Evolutionary conservation across 2,888 invertebrate species (phyloP).

Genomic region (Troides helena): DNA sequence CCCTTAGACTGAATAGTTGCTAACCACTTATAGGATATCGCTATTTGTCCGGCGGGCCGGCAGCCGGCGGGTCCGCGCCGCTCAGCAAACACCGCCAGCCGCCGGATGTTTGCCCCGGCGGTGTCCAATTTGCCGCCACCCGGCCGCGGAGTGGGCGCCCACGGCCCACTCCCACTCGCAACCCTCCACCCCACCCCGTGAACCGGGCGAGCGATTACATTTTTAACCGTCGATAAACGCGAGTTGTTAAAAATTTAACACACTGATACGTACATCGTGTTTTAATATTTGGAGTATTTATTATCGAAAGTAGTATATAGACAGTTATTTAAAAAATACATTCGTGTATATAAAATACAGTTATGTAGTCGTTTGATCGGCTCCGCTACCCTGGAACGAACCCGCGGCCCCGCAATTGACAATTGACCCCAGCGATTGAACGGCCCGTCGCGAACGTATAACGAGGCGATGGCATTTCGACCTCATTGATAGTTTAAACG

Average conservation of each 20-base stretch:
- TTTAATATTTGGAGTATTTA: too few species aligned
- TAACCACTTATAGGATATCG: too few species aligned
- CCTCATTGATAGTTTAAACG: not conserved
- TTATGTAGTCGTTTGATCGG: not conserved
- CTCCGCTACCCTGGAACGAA: constrained; percentile 6
- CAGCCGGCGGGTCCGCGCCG: constrained; percentile 2
- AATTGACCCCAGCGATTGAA: constrained; percentile 37
- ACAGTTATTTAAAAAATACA: too few species aligned
- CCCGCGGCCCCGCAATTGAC: constrained; percentile 38
- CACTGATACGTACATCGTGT: too few species aligned
- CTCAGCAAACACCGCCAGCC: constrained; percentile 20
- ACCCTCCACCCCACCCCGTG: not conserved
- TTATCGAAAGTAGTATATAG: too few species aligned
- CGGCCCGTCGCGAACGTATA: constrained; percentile 39
- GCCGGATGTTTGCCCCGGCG: constrained; percentile 28
- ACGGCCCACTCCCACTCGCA: constrained; percentile 17
- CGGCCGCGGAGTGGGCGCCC: constrained; percentile 23
- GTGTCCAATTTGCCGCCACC: constrained; percentile 34
- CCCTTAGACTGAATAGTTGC: too few species aligned
- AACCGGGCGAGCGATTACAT: too few species aligned
- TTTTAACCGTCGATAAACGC: too few species aligned
- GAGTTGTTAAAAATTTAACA: too few species aligned
- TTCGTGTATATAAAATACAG: too few species aligned
- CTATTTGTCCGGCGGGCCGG: not conserved
- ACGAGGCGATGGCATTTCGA: constrained; percentile 32